A percentile compares a stretch with the other conserved stretches of the same genome.
phyloP scores from a whole-genome alignment of 2,113 vertebrate genomes.

The Bos indicus region DNA sequence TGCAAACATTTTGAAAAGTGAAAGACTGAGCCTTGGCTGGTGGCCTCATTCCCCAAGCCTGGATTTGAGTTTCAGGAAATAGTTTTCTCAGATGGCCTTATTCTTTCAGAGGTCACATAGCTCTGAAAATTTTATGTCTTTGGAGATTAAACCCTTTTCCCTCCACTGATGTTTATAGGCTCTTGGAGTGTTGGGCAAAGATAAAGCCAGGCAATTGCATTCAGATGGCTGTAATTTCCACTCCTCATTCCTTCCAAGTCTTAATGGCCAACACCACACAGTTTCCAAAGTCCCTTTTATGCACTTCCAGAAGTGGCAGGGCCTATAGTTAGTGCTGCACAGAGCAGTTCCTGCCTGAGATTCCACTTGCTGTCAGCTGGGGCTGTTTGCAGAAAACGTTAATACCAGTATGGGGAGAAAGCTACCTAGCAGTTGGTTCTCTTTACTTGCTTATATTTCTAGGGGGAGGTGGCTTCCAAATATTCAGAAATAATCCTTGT shows the following conservation, averaged over 20 bases:
- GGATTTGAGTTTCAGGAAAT: neutral
- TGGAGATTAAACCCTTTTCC: slow-evolving; percentile 27
- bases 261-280: slow-evolving; percentile 23
- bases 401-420: neutral
- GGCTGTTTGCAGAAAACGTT: neutral
- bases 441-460: neutral
- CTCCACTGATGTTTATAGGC: slow-evolving; percentile 37
- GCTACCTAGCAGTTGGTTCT: neutral
- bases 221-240: slow-evolving; percentile 34
- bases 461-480: neutral
- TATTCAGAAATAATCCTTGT: neutral
- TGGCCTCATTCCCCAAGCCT: slow-evolving; percentile 27
- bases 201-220: slow-evolving; percentile 53
- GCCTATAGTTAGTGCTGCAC: neutral
- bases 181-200: slow-evolving; percentile 50
- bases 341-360: neutral
- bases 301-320: neutral
- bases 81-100: slow-evolving; percentile 21
- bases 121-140: slow-evolving; percentile 58
- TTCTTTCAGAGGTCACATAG: slow-evolving; percentile 43
- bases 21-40: slow-evolving; percentile 6
- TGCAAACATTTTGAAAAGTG: neutral
- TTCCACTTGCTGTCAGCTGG: neutral
- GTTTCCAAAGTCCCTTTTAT: slow-evolving; percentile 40
- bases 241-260: slow-evolving; percentile 40